Evolutionary conservation across 2,797 vertebrate genomes (phyloP), one percentile per base, ranked within the genome.

Genomic region (Erethizon dorsatum): DNA sequence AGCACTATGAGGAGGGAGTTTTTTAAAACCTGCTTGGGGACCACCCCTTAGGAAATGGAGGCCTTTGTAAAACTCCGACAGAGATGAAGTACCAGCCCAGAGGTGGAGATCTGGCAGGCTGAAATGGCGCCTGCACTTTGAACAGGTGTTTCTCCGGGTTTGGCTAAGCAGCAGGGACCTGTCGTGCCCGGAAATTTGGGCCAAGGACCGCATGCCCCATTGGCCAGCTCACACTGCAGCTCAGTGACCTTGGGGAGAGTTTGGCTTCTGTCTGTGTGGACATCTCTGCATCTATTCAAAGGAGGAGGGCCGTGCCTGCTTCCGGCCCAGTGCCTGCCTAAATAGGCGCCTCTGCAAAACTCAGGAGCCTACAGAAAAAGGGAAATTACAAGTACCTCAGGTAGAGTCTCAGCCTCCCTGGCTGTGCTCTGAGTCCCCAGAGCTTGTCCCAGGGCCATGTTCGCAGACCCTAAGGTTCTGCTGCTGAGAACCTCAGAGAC

Each of bases 201-300:
- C 73, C 95, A 92, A 87, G 80, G 65, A 95, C 91, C 7, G 0
- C 93, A 80, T 13, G 26, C 24, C 65, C 88, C 37, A 65, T 94
- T 88, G 94, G 83, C 79, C 93, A 83, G 45, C 61, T 92, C 56
- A 13, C 69, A 73, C 84, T 79, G 59, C 47, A n/a, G 59, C 85
- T 33, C 20, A 31, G n/a, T 92, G 83, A 94, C 95, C 84, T 92
- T 37, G 63, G 69, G 28, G 31, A 75, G 50, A 45, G n/a, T 59
- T 78, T 86, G 88, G 79, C 83, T 95, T 65, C 67, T 88, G 59
- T 88, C 88, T 1, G 12, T 0, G 0, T 7, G 26, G 78, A 78
- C 52, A 59, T 85, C 71, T 86, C 95, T 86, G 65, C 69, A 59
- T 57, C 73, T 87, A 26, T 86, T 93, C 86, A 94, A 94, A 92